A percentile compares a stretch with the other conserved stretches of the same genome.
phyloP scores from a whole-genome alignment of 2,888 invertebrate genomes.

The Macrophya alboannulata region DNA sequence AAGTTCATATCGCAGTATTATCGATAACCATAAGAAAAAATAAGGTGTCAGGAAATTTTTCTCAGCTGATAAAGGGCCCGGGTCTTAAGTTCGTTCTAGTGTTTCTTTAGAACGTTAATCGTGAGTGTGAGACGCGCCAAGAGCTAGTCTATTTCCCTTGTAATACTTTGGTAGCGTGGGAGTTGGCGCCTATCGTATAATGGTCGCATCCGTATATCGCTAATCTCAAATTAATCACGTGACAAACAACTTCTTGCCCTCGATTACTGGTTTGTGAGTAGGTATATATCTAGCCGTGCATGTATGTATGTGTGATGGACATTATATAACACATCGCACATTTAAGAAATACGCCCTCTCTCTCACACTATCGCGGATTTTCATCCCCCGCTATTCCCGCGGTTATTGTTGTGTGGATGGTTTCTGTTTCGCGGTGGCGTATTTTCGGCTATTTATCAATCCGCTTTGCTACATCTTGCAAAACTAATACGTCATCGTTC shows the following conservation, averaged over 20 bases:
- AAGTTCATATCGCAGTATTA: neutral
- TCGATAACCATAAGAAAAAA: neutral
- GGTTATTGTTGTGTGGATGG: neutral
- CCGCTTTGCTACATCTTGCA: slow-evolving; percentile 45
- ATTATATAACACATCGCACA: slow-evolving; percentile 13
- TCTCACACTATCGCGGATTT: neutral
- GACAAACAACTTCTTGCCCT: slow-evolving; percentile 68
- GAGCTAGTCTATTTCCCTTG: neutral
- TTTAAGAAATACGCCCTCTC: slow-evolving; percentile 43
- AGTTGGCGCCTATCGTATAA: neutral
- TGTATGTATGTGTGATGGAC: neutral
- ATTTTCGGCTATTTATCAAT: slow-evolving; percentile 53
- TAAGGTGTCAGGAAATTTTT: slow-evolving; percentile 26
- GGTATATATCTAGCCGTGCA: slow-evolving; percentile 5
- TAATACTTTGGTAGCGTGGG: neutral
- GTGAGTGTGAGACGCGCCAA: neutral
- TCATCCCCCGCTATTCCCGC: neutral
- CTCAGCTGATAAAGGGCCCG: slow-evolving; percentile 2
- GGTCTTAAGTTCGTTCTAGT: slow-evolving; percentile 32
- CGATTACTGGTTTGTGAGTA: slow-evolving; percentile 18
- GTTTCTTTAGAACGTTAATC: neutral
- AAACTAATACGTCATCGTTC: slow-evolving; percentile 53
- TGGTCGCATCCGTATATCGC: neutral
- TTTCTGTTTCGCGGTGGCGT: neutral
- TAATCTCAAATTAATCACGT: slow-evolving; percentile 71